Base-by-base conservation (phyloP, 2,888 invertebrate genomes). In the Eupithecia tripunctaria region DNA sequence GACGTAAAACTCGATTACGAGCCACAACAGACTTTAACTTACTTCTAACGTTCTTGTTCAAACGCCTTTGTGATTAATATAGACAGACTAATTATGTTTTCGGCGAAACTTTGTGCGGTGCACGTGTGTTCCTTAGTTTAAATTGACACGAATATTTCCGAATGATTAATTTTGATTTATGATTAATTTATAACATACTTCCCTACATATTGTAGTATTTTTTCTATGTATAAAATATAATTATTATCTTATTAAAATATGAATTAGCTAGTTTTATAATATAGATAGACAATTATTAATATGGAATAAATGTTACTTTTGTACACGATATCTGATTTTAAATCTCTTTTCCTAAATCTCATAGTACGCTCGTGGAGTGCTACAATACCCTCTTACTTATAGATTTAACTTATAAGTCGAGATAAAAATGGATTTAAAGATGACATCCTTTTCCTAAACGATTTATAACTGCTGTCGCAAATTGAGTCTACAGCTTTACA, bases 1-100 rank as follows among this genome's bases (percentile, higher is more conserved):
- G 93, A 93, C 47, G 91, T 64, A 62, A 92, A 92, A 82, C 82
- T 92, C 25, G 65, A 73, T 10, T 93, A 93, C 76, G 92, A 92
- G 74, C 76, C 88, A 0, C 89, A 89, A 73, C 90, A 88, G 79
- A 85, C 83, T 60, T 90, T 93, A 73, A 88, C 88, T 60, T 93
- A 91, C 82, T 93, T 89, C 83, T 89, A 85, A 72, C 29, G 10
- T n/a, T 60, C 29, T 60, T 14, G 25, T 56, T 56, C 25, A 12
- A 29, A 29, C 27, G 7, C 29, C 27, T 29, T 59, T 27, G 25
- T 59, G 8, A 15, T 60, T 60, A 29, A 60, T 29, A 60, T 29
- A 27, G 60, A 21, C 41, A 29, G 12, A 68, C 15, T 59, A 27
- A 59, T 15, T 59, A 27, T 12, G 15, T 59, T 59, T n/a, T 60